Evolutionary conservation across 2,888 invertebrate species (phyloP), one percentile per base, ranked within the genome.

Genomic region (Eupithecia abbreviata): DNA sequence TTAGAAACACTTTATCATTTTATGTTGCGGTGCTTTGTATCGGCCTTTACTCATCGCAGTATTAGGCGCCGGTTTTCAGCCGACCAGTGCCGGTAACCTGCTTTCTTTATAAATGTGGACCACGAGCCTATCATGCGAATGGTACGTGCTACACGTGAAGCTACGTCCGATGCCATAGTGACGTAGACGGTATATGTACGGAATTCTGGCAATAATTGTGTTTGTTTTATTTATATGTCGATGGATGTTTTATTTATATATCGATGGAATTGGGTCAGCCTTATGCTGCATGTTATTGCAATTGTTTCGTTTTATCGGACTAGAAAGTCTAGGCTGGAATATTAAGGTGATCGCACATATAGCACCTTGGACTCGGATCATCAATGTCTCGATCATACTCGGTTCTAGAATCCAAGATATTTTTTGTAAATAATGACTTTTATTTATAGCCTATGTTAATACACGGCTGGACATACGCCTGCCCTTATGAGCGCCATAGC

Each of bases 121-220:
- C 55, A 2, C 43, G 2, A n/a, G 12, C 30, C n/a, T 77, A 83
- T 83, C 91, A 90, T 88, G 90, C 84, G 81, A 78, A 79, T 43
- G 77, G 71, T 75, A 79, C 89, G 82, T 86, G 89, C 69, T 80
- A 77, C 81, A 82, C 81, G 84, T 82, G 84, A 79, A 81, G 72
- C 62, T 72, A 77, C 77, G 76, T 55, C 51, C 74, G 72, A 76
- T 81, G 81, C 77, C 82, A 81, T 82, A 77, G 77, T 45, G 30
- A n/a, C 4, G 49, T 77, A 72, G 75, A 74, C 73, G 72, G 72
- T 62, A 78, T 76, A 76, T 74, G 43, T n/a, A 41, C 47, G 75
- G 73, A 73, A 76, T 71, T 71, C 69, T 69, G 47, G 42, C 47
- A 30, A 62, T 62, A 62, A 62, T 66, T 49, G 67, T 45, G 65